Conservation (phyloP, 1,140 invertebrate genomes). For the Drosophila funebris region DNA sequence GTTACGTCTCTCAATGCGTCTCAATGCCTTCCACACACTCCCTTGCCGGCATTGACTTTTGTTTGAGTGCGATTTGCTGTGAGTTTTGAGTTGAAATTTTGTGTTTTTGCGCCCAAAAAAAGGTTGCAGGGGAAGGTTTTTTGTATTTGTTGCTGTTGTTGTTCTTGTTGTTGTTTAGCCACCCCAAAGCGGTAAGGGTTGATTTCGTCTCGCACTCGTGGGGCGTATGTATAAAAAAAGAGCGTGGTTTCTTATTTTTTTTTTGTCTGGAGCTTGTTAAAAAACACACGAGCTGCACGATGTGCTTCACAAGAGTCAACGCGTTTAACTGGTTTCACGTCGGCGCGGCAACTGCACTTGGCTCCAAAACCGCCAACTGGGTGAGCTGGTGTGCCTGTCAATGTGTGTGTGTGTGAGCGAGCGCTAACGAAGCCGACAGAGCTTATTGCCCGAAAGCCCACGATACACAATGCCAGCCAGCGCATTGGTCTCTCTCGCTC, state of each 20-base stretch:
- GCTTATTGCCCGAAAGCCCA: conserved; percentile 25
- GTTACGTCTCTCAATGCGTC: neutral
- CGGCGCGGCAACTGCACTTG: conserved; percentile 62
- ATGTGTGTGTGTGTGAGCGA: conserved; percentile 10
- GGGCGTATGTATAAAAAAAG: conserved; percentile 48
- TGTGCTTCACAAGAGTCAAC: conserved; percentile 61
- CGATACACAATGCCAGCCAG: conserved; percentile 6
- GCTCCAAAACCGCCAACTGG: conserved; percentile 36
- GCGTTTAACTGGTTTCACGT: conserved; percentile 77
- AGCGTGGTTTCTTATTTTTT: conserved; percentile 33
- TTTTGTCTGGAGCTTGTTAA: conserved; percentile 34
- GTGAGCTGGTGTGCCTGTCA: neutral
- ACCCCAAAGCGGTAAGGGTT: conserved; percentile 58
- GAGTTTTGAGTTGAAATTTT: conserved; percentile 69
- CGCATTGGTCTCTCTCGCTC: conserved; percentile 19
- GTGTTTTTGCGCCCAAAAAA: conserved; percentile 65
- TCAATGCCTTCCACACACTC: conserved; percentile 42
- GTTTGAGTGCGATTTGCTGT: conserved; percentile 40
- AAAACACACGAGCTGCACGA: conserved; percentile 61
- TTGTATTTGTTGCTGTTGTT: no score
- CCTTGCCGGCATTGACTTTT: conserved; percentile 59
- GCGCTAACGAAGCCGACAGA: conserved; percentile 20
- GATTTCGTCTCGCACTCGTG: conserved; percentile 36
- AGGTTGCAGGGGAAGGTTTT: conserved; percentile 31
- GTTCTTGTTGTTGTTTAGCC: conserved; percentile 36